A percentile compares a stretch with the other conserved stretches of the same genome.
Evolutionary conservation across 2,113 vertebrate species (phyloP).

Genomic region (human): DNA sequence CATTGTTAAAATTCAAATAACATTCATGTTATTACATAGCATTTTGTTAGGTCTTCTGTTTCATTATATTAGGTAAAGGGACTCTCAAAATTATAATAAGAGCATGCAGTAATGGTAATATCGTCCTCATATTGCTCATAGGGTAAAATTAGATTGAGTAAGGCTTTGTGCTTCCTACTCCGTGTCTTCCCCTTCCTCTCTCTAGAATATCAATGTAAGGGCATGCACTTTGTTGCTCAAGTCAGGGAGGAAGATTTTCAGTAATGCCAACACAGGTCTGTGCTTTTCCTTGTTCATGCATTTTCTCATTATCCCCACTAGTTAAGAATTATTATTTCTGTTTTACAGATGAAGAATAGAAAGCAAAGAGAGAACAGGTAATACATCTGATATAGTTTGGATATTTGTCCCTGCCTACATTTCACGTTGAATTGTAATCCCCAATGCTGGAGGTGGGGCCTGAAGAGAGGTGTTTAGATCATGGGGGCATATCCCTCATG

Average conservation of each 20-base stretch:
- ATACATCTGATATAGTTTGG: not conserved
- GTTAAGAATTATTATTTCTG: not conserved
- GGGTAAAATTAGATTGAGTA: not conserved
- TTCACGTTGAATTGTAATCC: no score
- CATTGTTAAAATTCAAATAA: not conserved
- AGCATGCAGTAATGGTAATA: not conserved
- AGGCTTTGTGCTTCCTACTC: not conserved
- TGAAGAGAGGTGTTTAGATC: no score
- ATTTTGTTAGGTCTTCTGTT: not conserved
- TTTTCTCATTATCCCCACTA: not conserved
- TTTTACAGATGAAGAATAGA: slow-evolving; percentile 1
- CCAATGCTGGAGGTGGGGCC: no score
- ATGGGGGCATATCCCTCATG: no score
- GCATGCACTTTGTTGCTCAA: not conserved
- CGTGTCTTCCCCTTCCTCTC: not conserved
- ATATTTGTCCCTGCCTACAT: no score
- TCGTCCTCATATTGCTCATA: not conserved
- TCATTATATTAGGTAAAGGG: not conserved
- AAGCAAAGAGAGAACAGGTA: not conserved
- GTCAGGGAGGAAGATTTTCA: not conserved
- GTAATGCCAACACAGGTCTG: not conserved
- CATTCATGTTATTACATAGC: not conserved
- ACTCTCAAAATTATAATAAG: not conserved
- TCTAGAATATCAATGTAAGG: not conserved
- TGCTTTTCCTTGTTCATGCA: not conserved